Evolutionary conservation across 1,140 invertebrate species (phyloP).

Genomic region (Pseudomyrmex flavicornis): DNA sequence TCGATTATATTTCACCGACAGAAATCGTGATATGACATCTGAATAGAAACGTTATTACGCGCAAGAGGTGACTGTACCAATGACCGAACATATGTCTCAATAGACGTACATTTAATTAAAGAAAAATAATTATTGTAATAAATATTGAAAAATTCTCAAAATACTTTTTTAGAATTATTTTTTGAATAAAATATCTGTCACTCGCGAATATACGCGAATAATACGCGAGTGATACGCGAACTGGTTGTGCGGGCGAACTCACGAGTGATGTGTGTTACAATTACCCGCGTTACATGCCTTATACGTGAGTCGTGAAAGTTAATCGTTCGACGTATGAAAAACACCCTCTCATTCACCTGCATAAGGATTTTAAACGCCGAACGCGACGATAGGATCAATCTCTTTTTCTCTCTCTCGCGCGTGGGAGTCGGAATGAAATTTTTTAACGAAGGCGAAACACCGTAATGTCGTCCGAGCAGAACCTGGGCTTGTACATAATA

Average conservation of each 20-base stretch:
- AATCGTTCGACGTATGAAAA: conserved; percentile 13
- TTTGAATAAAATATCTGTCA: too few relatives aligned
- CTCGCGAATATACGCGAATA: not conserved
- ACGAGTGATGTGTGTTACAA: conserved; percentile 9
- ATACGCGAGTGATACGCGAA: not conserved
- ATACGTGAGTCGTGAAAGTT: conserved; percentile 29
- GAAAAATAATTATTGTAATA: too few relatives aligned
- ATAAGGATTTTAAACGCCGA: not conserved
- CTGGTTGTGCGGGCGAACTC: not conserved
- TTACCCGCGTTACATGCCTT: not conserved
- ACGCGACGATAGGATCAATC: not conserved
- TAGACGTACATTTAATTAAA: too few relatives aligned
- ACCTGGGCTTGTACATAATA: conserved; percentile 34
- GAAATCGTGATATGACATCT: too few relatives aligned
- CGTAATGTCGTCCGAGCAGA: conserved; percentile 15
- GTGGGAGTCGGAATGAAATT: conserved; percentile 38
- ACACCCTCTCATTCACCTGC: not conserved
- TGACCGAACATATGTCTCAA: too few relatives aligned
- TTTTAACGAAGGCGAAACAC: conserved; percentile 11
- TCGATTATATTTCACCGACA: too few relatives aligned
- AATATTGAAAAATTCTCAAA: too few relatives aligned
- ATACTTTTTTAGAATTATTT: too few relatives aligned
- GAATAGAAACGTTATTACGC: too few relatives aligned
- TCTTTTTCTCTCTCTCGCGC: not conserved
- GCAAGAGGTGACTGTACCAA: too few relatives aligned